These are phyloP conservation scores for Florisuga fusca DNA, from an alignment of 2,797 vertebrate species.

Conservation along the genomic window DNA sequence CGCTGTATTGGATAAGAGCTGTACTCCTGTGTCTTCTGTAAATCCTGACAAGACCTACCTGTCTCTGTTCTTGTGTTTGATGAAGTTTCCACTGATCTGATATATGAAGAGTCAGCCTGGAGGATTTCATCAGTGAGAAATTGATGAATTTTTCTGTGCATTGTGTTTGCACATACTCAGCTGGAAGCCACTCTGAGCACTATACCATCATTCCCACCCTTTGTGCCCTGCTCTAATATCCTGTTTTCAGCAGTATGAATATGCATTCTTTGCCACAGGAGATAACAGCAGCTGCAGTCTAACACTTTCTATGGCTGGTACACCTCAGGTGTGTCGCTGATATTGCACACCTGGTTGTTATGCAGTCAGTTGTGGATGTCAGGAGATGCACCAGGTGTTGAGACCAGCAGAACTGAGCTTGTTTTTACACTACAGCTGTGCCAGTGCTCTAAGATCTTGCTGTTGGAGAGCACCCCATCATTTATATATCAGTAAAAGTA, in stretches of 20 bases:
- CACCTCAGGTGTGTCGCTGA: not conserved
- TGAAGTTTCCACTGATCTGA: slow-evolving; percentile 31
- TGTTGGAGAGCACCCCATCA: not conserved
- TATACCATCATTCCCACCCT: not conserved
- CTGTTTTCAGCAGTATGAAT: not conserved
- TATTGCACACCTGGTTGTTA: not conserved
- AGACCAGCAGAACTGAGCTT: not conserved
- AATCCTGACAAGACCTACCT: slow-evolving; percentile 40
- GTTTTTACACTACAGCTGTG: not conserved
- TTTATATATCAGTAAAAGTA: not conserved
- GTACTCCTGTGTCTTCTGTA: slow-evolving; percentile 17
- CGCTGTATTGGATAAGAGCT: not conserved
- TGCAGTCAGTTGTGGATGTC: not conserved
- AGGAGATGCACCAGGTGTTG: slow-evolving; percentile 10
- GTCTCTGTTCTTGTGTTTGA: not conserved
- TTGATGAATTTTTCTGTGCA: not conserved
- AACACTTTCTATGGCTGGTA: not conserved
- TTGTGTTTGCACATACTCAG: not conserved
- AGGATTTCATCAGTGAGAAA: slow-evolving; percentile 25
- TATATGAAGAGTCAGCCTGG: slow-evolving; percentile 8
- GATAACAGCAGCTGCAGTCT: not conserved
- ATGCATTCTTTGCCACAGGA: not conserved
- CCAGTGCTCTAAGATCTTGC: not conserved
- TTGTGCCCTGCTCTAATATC: not conserved
- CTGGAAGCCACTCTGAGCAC: not conserved